Percentiles rank a stretch among this genome's conserved stretches.
These are phyloP conservation scores for Sprattus sprattus DNA, from an alignment of 2,113 vertebrate genomes.

Conservation along the genomic window DNA sequence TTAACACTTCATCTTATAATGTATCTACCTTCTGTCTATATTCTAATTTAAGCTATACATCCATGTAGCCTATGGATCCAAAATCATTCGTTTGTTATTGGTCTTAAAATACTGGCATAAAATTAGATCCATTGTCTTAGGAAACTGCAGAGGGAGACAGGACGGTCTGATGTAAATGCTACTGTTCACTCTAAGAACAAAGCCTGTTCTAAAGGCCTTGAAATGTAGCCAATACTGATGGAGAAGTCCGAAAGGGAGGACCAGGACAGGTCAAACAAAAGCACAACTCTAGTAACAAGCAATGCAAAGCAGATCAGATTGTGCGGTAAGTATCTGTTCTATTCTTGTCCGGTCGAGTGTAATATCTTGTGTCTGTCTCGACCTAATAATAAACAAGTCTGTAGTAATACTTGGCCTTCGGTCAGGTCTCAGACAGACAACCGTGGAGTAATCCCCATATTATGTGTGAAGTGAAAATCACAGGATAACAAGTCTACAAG, in stretches of 20 bases:
- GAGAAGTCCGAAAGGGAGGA: neutral
- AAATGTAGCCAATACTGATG: neutral
- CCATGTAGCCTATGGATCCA: no score
- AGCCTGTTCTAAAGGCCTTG: neutral
- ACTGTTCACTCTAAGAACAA: neutral
- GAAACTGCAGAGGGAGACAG: neutral
- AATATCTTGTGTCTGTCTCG: neutral
- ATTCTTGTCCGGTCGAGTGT: neutral
- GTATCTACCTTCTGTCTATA: no score
- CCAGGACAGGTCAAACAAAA: neutral
- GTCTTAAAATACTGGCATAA: neutral
- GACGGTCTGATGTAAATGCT: neutral
- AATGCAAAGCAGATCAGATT: neutral
- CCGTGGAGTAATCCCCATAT: neutral
- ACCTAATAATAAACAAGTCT: constrained; percentile 9
- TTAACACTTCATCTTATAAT: no score
- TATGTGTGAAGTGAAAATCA: constrained; percentile 1
- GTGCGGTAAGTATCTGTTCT: neutral
- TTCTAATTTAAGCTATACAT: no score
- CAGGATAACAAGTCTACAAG: neutral
- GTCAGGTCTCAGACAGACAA: neutral
- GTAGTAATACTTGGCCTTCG: neutral
- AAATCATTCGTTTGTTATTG: no score
- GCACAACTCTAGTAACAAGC: neutral
- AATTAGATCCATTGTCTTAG: neutral